Evolutionary conservation across 2,797 vertebrate species (phyloP), one percentile per base, ranked within the genome.

Genomic region (Chromobotia macracanthus): DNA sequence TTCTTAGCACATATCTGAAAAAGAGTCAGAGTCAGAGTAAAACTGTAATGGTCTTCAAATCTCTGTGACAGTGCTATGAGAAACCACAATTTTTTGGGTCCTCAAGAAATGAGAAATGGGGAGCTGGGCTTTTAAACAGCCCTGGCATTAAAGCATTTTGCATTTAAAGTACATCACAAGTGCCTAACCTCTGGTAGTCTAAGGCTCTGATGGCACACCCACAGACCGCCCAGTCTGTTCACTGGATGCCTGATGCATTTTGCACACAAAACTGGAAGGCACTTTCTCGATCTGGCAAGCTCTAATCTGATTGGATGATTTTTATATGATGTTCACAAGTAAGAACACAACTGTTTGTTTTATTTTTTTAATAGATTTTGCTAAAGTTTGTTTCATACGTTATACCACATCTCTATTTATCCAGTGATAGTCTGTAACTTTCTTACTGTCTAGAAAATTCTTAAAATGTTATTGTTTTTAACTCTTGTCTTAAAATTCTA

Each of bases 11-110:
- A 75, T 64, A 68, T 79, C 71, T 69, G 72, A 79, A 78, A 76
- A 86, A 84, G 72, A 75, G 51, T 38, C 61, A 77, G 56, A 67
- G 75, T 65, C 79, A 0, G 28, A 80, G 82, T 77, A n/a, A 73
- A 72, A 72, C 69, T 65, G 58, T 72, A 72, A 65, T 73, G 77
- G 55, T 23, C 61, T 16, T 60, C 38, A 80, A 80, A 76, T 82
- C 58, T 64, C 80, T 72, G 71, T 76, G 28, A 82, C 80, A 67
- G 67, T 80, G 69, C 65, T 80, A 48, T 72, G 70, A 75, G 31
- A 82, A 82, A 82, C 65, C 74, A 8, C 28, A 66, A 25, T 58
- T 72, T 82, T 83, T 55, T 64, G 63, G 79, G 51, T 61, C 55
- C 23, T 79, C 64, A 77, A 64, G 48, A 63, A 83, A 58, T 76